Percentiles rank a stretch among this genome's conserved stretches.
Evolutionary conservation across 2,888 invertebrate species (phyloP).

Genomic region (Polyploca ridens): DNA sequence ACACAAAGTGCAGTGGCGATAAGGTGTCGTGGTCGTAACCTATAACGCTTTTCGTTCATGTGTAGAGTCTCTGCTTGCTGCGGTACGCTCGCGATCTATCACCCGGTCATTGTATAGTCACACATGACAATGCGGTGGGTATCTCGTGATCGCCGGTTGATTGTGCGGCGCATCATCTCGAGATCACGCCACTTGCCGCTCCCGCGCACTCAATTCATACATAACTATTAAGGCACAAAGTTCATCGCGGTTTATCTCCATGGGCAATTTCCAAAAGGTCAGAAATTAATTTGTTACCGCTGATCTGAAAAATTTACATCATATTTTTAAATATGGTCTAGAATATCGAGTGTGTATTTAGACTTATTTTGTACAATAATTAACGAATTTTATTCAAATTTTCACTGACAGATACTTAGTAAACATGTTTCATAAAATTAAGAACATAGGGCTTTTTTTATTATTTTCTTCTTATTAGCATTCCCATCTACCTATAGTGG

Average conservation of each 20-base stretch:
- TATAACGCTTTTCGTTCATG: background rate
- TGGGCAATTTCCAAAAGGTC: conserved; percentile 1
- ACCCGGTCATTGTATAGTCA: conserved; percentile 19
- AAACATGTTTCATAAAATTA: too few relatives aligned
- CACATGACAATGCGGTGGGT: conserved; percentile 30
- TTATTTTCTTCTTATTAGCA: too few relatives aligned
- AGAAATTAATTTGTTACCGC: background rate
- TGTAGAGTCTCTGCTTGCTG: background rate
- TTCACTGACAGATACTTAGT: too few relatives aligned
- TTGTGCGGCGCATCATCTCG: conserved; percentile 35
- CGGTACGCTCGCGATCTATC: conserved; percentile 12
- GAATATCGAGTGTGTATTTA: too few relatives aligned
- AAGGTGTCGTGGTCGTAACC: background rate
- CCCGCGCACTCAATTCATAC: conserved; percentile 23
- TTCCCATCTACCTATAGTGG: too few relatives aligned
- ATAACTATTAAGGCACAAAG: conserved; percentile 11
- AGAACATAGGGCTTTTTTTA: too few relatives aligned
- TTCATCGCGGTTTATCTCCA: conserved; percentile 11
- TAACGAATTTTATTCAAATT: too few relatives aligned
- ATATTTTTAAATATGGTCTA: too few relatives aligned
- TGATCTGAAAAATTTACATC: background rate
- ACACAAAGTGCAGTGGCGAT: background rate
- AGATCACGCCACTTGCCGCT: conserved; percentile 56
- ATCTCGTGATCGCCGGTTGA: conserved; percentile 32
- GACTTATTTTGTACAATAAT: too few relatives aligned